Base-by-base conservation (phyloP, 2,888 invertebrate species). In the Petrolisthes cinctipes region DNA sequence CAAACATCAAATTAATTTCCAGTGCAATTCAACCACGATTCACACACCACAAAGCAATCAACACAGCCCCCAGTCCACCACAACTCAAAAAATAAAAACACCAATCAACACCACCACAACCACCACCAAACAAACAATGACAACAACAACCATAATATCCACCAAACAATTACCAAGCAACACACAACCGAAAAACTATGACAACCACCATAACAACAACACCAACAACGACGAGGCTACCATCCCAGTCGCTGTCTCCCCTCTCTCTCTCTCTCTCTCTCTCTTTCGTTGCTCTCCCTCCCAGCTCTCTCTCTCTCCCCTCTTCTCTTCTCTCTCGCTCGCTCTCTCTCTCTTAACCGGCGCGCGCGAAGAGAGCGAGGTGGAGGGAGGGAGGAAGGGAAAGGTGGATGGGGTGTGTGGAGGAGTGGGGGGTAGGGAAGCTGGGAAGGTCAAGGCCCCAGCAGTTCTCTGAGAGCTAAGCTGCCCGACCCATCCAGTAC, bases 61-160 rank as follows among this genome's bases (percentile, higher is more conserved):
- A 14, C n/a, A 78, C 78, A 54, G 54, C 54, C 54, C 51, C 78
- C 54, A 78, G 37, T 37, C 75, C 53, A 76, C 75, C 14, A 76
- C 37, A 51, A 76, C 75, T 51, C 23, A 37, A 4, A 37, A 37
- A 37, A 4, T 6, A 37, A 37, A 37, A 37, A 37, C 37, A 37
- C 37, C 37, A 37, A 14, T 51, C 51, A 14, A 76, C 79, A 5
- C 20, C 79, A n/a, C 14, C 79, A 20, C 53, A 51, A 20, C 14
- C 76, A 37, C 76, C 1, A 51, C 76, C 37, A 7, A 17, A 51
- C 23, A 23, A 5, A 76, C 51, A 23, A 51, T 9, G 23, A 51
- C 51, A 4, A 76, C 11, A 51, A 76, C 51, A 51, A 76, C 51
- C 51, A 76, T 1, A 23, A 73, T 23, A 17, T 20, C 73, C 23